Evolutionary conservation across 2,888 invertebrate genomes (phyloP), one percentile per base, ranked within the genome.

Genomic region (Noctua fimbriata): DNA sequence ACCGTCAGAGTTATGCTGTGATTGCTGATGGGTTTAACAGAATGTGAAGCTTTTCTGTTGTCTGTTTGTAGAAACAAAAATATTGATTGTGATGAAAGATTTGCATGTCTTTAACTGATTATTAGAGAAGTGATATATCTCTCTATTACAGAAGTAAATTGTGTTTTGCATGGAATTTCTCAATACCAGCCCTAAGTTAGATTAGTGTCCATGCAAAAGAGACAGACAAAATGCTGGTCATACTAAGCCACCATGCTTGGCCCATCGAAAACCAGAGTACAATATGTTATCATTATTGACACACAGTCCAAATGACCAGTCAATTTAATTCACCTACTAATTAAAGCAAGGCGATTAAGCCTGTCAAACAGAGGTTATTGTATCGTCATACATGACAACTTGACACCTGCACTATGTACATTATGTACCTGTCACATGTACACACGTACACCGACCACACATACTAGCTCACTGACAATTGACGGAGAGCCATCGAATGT

Each of bases 401-500:
- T 79, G 73, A 73, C 73, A 47, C 66, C 52, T 18, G 44, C 63
- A 6, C 49, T 10, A 16, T 18, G 32, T 69, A 63, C 58, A 52
- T 55, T 16, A 44, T 58, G 44, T 60, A 83, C 36, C 72, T 24
- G 73, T 28, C 44, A 10, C 18, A 58, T 32, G 28, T 58, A 83
- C 44, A 83, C 73, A 63, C 49, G 44, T 18, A n/a, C 18, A 60
- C 32, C 24, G 41, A 47, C 49, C 49, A 44, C 52, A 28, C n/a
- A n/a, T 41, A 65, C 60, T 72, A 69, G 21, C 69, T 75, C 76
- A 55, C 52, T 73, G 66, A 70, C 86, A 80, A 49, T 65, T 75
- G 83, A 75, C 55, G 72, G 28, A 75, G 76, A n/a, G 44, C 71
- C 75, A 81, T 83, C 52, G 70, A 77, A 52, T 65, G 72, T 32